A percentile compares a stretch with the other conserved stretches of the same genome.
These are phyloP conservation scores for Heliocidaris tuberculata DNA, from an alignment of 35 echinoderm and acorn worm species.

Conservation along the genomic window DNA sequence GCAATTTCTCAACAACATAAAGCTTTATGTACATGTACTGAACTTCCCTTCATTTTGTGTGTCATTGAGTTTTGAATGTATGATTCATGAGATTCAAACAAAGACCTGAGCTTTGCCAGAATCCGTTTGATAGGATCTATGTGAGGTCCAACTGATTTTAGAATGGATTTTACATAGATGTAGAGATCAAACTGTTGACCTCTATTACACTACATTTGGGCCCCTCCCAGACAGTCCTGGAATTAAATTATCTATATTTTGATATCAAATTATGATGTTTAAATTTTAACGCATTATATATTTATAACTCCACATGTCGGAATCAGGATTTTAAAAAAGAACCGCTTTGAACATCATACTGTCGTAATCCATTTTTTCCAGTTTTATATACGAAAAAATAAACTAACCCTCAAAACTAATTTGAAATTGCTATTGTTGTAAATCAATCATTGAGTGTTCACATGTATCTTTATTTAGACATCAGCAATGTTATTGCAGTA, in stretches of 20 bases:
- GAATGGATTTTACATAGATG: not conserved
- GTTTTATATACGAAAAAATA: no score
- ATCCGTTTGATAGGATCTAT: not conserved
- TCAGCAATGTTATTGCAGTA: no score
- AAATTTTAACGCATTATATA: not conserved
- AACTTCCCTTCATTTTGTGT: not conserved
- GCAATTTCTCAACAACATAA: not conserved
- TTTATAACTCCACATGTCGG: no score
- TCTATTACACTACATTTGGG: not conserved
- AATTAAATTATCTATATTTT: not conserved
- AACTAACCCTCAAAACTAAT: no score
- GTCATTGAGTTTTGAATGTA: not conserved
- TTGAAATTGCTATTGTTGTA: no score
- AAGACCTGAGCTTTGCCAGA: not conserved
- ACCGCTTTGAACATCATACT: not conserved
- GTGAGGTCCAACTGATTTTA: not conserved
- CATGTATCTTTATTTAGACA: no score
- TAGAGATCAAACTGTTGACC: conserved; percentile 15
- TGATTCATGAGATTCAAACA: not conserved
- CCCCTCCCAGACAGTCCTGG: not conserved
- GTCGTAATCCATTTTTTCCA: not conserved
- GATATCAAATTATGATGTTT: not conserved
- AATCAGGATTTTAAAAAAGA: not conserved
- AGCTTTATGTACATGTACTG: not conserved
- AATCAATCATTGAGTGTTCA: no score